Conservation (phyloP, 1,140 invertebrate species). For the Bombus pyrosoma region DNA sequence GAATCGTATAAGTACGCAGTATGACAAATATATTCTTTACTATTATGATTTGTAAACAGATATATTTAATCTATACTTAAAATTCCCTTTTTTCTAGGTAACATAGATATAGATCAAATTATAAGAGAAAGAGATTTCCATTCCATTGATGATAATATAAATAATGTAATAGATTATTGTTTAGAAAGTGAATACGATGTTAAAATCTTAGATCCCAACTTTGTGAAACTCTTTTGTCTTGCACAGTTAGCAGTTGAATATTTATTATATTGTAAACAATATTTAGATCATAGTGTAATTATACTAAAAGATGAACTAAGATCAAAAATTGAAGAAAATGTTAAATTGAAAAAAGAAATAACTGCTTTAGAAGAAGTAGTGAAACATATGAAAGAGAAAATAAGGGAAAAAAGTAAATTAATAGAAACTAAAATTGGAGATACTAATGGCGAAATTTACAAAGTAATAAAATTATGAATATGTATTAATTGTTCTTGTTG, state of each 20-base stretch:
- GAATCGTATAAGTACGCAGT: slow-evolving; percentile 86
- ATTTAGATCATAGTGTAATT: slow-evolving; percentile 86
- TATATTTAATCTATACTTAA: slow-evolving; percentile 3
- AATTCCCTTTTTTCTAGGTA: slow-evolving; percentile 79
- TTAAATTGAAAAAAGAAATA: slow-evolving; percentile 71
- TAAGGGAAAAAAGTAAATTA: slow-evolving; percentile 72
- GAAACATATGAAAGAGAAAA: slow-evolving; percentile 68
- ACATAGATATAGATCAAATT: slow-evolving; percentile 85
- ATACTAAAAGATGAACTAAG: slow-evolving; percentile 85
- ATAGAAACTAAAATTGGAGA: slow-evolving; percentile 73
- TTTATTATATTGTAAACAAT: slow-evolving; percentile 87
- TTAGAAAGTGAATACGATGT: slow-evolving; percentile 85
- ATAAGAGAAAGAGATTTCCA: slow-evolving; percentile 86
- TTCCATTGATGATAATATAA: slow-evolving; percentile 85
- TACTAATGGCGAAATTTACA: slow-evolving; percentile 77
- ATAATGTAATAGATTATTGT: slow-evolving; percentile 85
- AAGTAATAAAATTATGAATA: slow-evolving; percentile 67
- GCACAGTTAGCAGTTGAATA: slow-evolving; percentile 88
- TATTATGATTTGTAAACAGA: neutral
- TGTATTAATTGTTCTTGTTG: neutral
- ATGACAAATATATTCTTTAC: neutral
- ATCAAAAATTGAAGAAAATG: slow-evolving; percentile 82
- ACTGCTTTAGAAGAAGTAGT: slow-evolving; percentile 61
- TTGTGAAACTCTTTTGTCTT: slow-evolving; percentile 87
- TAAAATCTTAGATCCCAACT: slow-evolving; percentile 86